Percentiles rank a stretch among this genome's conserved stretches.
phyloP scores from a whole-genome alignment of 2,888 invertebrate genomes.

The Chloroclystis v-ata region DNA sequence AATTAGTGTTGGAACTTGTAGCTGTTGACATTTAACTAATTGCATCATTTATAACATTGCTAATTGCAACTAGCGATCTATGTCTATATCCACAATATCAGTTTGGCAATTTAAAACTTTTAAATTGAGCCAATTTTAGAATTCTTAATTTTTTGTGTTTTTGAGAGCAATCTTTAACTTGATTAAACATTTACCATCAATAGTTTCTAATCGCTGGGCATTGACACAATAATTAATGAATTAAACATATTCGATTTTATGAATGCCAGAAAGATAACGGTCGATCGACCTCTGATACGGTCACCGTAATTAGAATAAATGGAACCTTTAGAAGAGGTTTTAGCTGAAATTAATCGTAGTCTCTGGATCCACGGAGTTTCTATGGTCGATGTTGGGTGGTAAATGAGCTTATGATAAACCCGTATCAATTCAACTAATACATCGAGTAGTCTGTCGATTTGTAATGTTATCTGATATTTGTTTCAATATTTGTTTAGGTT shows the following conservation, averaged over 20 bases:
- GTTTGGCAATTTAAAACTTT: background rate
- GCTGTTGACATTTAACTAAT: conserved; percentile 4
- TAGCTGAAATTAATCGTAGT: conserved; percentile 47
- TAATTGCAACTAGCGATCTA: background rate
- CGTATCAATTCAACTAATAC: conserved; percentile 19
- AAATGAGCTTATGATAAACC: conserved; percentile 36
- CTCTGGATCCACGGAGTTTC: conserved; percentile 31
- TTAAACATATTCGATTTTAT: conserved; percentile 63
- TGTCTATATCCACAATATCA: background rate
- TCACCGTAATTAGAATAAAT: conserved; percentile 68
- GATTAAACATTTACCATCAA: conserved; percentile 17
- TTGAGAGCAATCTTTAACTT: conserved; percentile 14
- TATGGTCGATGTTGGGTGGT: conserved; percentile 45
- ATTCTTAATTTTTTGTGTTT: background rate
- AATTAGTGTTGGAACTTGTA: too few relatives aligned
- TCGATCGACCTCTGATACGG: conserved; percentile 45
- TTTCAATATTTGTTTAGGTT: too few relatives aligned
- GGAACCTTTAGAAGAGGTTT: conserved; percentile 44
- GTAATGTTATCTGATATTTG: too few relatives aligned
- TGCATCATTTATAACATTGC: background rate
- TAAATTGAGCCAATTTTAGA: background rate
- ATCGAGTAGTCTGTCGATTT: background rate
- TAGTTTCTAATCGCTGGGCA: conserved; percentile 18
- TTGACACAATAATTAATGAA: conserved; percentile 60
- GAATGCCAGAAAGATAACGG: conserved; percentile 67